Evolutionary conservation across 2,888 invertebrate species (phyloP).

Genomic region (Pyrrhia umbra): DNA sequence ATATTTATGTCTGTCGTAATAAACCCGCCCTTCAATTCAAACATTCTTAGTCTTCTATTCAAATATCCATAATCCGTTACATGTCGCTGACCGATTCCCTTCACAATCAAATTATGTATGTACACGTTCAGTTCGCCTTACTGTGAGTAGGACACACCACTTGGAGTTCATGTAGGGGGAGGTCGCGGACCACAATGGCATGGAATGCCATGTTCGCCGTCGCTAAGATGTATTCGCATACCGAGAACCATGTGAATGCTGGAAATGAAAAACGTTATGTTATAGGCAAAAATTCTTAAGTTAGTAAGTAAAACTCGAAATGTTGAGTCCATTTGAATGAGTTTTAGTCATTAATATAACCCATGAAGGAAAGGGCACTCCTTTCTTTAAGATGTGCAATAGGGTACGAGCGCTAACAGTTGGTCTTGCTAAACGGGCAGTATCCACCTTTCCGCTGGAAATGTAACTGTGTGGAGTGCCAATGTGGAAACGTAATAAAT

Average conservation of each 20-base stretch:
- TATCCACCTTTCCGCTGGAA: too few relatives aligned
- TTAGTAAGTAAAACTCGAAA: background rate
- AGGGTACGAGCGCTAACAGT: too few relatives aligned
- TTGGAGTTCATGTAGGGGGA: conserved; percentile 95
- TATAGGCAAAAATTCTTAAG: background rate
- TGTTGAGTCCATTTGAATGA: background rate
- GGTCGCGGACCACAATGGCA: conserved; percentile 95
- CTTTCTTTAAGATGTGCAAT: too few relatives aligned
- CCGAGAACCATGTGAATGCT: conserved; percentile 98
- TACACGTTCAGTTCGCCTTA: conserved; percentile 81
- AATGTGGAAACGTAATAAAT: background rate
- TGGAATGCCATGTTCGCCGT: conserved; percentile 98
- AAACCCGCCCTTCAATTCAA: conserved; percentile 5
- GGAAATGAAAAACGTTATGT: conserved; percentile 71
- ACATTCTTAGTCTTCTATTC: conserved; percentile 37
- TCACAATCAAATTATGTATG: conserved; percentile 57
- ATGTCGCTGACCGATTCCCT: conserved; percentile 56
- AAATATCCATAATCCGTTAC: conserved; percentile 62
- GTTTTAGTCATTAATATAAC: background rate
- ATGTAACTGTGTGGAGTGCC: background rate
- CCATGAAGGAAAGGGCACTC: too few relatives aligned
- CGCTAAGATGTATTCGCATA: conserved; percentile 97
- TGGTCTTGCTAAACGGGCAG: too few relatives aligned
- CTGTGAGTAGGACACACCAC: conserved; percentile 89
- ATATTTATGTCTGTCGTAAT: background rate